A percentile compares a stretch with the other conserved stretches of the same genome.
phyloP scores from a whole-genome alignment of 2,888 invertebrate species.

The Andrena camellia region DNA sequence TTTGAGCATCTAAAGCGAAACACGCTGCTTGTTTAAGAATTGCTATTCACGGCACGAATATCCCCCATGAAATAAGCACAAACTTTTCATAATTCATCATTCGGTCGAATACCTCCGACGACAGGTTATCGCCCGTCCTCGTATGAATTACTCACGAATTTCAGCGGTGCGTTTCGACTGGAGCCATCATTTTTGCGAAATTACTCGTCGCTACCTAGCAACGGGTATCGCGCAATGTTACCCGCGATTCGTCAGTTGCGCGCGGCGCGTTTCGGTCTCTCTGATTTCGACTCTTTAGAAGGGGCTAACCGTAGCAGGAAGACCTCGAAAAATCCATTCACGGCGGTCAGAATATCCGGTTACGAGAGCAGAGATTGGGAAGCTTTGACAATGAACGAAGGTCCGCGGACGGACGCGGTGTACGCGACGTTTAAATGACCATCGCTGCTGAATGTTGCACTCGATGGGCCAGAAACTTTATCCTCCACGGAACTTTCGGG shows the following conservation, averaged over 20 bases:
- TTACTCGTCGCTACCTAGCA: slow-evolving; percentile 30
- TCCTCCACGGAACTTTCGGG: slow-evolving; percentile 44
- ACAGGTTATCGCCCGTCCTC: neutral
- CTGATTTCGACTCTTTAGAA: slow-evolving; percentile 53
- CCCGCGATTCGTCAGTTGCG: slow-evolving; percentile 43
- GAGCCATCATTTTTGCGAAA: slow-evolving; percentile 16
- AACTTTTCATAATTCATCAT: slow-evolving; percentile 5
- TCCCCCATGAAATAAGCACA: neutral
- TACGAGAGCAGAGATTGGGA: slow-evolving; percentile 63
- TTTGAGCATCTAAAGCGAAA: neutral
- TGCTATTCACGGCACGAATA: neutral
- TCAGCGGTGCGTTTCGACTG: neutral
- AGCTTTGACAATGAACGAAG: slow-evolving; percentile 67
- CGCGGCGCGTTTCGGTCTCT: slow-evolving; percentile 40
- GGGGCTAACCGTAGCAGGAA: slow-evolving; percentile 49
- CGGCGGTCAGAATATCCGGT: slow-evolving; percentile 59
- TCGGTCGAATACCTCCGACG: neutral
- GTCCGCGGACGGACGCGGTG: slow-evolving; percentile 34
- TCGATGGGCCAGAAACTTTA: slow-evolving; percentile 44
- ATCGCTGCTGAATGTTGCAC: slow-evolving; percentile 34
- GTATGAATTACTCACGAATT: slow-evolving; percentile 29
- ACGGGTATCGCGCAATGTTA: slow-evolving; percentile 12
- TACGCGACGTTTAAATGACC: slow-evolving; percentile 57
- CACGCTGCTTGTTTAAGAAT: neutral
- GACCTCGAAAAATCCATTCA: slow-evolving; percentile 75